phyloP scores from a whole-genome alignment of 2,113 vertebrate species.

The Nannospalax galili region DNA sequence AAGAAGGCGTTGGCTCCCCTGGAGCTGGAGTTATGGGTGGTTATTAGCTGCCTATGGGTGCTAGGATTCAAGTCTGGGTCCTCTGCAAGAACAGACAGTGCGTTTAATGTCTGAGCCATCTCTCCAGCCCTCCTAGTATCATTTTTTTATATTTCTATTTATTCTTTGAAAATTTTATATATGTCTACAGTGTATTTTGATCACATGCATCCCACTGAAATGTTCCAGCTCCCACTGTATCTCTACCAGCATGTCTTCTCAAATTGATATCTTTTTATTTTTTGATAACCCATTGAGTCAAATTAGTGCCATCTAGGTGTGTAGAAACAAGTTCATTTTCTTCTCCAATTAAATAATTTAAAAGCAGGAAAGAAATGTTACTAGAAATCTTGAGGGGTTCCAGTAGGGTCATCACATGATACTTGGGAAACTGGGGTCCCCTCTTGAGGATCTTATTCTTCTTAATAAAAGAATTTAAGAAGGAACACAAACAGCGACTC shows the following conservation, averaged over 20 bases:
- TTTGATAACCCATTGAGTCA: not conserved
- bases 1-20: no score
- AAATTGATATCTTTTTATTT: not conserved
- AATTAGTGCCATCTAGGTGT: not conserved
- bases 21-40: no score
- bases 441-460: not conserved
- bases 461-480: not conserved
- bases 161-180: no score
- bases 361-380: not conserved
- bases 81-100: no score
- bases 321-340: not conserved
- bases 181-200: no score
- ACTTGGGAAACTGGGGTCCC: not conserved
- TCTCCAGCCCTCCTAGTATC: no score
- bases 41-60: no score
- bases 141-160: no score
- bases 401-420: not conserved
- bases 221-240: not conserved
- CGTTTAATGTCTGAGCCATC: no score
- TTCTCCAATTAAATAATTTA: not conserved
- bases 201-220: not conserved
- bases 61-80: no score
- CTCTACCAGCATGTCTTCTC: not conserved
- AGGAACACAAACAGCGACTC: not conserved
- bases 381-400: not conserved